phyloP scores from a whole-genome alignment of 2,888 invertebrate genomes.

The Odontocerum albicorne region DNA sequence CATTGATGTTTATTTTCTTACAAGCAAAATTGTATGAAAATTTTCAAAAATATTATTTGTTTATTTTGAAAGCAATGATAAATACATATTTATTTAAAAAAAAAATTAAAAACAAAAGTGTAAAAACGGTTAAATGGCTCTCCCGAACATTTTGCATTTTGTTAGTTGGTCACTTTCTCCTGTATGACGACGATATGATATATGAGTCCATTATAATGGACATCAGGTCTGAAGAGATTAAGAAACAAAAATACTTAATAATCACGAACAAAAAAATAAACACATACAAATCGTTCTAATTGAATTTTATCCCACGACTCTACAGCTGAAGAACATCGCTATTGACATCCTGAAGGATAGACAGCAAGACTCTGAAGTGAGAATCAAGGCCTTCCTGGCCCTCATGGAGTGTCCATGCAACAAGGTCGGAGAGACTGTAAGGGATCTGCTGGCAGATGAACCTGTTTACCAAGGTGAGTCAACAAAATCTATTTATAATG shows the following conservation, averaged over 20 bases:
- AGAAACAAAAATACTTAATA: no score
- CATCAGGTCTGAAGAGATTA: no score
- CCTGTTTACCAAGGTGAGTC: slow-evolving; percentile 69
- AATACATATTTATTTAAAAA: background rate
- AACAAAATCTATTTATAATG: no score
- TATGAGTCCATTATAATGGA: no score
- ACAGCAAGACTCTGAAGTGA: slow-evolving; percentile 81
- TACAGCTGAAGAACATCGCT: slow-evolving; percentile 54
- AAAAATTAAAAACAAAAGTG: no score
- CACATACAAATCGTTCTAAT: background rate
- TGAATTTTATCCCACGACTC: no score
- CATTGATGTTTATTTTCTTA: no score
- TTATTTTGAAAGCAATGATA: background rate
- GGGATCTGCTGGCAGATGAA: slow-evolving; percentile 71
- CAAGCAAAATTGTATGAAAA: no score
- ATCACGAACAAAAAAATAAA: background rate
- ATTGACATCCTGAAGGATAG: slow-evolving; percentile 68
- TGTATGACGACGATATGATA: no score
- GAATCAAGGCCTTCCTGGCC: slow-evolving; percentile 83
- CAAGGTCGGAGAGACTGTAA: slow-evolving; percentile 69
- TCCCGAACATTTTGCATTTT: no score
- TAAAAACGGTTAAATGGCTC: no score
- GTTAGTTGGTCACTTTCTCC: no score
- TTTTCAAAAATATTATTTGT: background rate
- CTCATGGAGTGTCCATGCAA: slow-evolving; percentile 74